Evolutionary conservation across 2,113 vertebrate species (phyloP), one percentile per base, ranked within the genome.

Genomic region (Dendrocopos noguchii): DNA sequence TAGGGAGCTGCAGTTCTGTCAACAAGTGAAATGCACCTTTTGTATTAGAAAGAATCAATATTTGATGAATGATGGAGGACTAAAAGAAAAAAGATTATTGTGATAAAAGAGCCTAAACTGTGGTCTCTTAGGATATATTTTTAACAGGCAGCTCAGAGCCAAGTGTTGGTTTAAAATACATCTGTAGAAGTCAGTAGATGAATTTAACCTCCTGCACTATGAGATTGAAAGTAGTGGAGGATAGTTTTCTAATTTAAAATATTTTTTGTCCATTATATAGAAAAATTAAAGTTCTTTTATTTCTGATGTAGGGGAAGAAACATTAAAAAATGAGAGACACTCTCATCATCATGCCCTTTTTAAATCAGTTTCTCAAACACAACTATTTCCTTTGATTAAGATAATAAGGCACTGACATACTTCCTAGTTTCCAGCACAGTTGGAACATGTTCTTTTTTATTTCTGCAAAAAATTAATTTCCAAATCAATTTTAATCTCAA

Each of bases 381-480:
- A 86, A n/a, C 7, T 6, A 11, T 47, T 78, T 56, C 15, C 13
- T 15, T 68, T 57, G 36, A 15, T 73, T 39, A 87, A 84, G 76
- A 80, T 59, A 84, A 59, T 55, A 42, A 90, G 24, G 4, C 84
- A 56, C n/a, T n/a, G 52, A 47, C 9, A 42, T 28, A 24, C 14
- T 82, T 84, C 61, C 50, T 44, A 34, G 6, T 76, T 87, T 82
- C 25, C 9, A 66, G 9, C 10, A 84, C 20, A 73, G 52, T 7
- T 3, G 9, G 39, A 56, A 66, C 10, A 67, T 4, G 4, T 15
- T 92, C 12, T 20, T 93, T 79, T 79, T 9, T 65, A n/a, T 44
- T 87, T 87, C 34, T 82, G 52, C 10, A 76, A 84, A 84, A 91
- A 87, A 75, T 34, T 64, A 42, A 86, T 78, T 88, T 74, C n/a